A percentile compares a stretch with the other conserved stretches of the same genome.
Conservation (phyloP, 2,888 invertebrate genomes). For the Drosophila subsilvestris region DNA sequence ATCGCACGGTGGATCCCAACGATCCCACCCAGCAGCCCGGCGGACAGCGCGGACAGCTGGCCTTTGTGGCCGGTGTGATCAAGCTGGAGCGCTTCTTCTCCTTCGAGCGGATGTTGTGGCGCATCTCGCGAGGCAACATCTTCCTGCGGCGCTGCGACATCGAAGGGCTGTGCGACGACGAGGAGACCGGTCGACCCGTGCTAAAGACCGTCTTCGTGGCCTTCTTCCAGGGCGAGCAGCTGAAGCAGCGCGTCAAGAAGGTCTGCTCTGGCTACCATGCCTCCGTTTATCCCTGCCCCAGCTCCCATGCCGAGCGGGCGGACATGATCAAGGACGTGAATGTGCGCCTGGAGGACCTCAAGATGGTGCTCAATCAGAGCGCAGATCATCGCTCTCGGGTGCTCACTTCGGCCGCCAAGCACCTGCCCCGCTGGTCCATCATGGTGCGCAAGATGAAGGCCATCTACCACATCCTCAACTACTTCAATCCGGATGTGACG, state of each 20-base stretch:
- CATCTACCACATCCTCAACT: constrained; percentile 96
- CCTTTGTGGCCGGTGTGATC: constrained; percentile 94
- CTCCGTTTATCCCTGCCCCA: constrained; percentile 94
- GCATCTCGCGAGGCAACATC: constrained; percentile 94
- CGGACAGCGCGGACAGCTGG: constrained; percentile 83
- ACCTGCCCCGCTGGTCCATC: constrained; percentile 91
- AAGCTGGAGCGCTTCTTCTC: constrained; percentile 91
- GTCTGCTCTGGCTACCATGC: constrained; percentile 95
- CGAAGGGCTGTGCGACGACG: constrained; percentile 89
- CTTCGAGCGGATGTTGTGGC: constrained; percentile 95
- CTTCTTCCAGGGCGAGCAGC: constrained; percentile 93
- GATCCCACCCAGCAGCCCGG: constrained; percentile 83
- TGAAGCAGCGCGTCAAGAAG: constrained; percentile 93
- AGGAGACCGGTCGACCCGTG: constrained; percentile 88
- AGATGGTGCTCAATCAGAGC: constrained; percentile 91
- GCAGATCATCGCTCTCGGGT: constrained; percentile 93
- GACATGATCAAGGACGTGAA: constrained; percentile 93
- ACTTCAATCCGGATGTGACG: constrained; percentile 95
- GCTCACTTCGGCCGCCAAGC: constrained; percentile 91
- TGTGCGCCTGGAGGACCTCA: constrained; percentile 92
- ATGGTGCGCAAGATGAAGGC: constrained; percentile 96
- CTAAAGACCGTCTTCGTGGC: constrained; percentile 93
- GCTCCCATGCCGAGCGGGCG: constrained; percentile 89
- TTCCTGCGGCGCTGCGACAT: constrained; percentile 92
- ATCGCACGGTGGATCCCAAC: constrained; percentile 89